Conservation (phyloP, 2,888 invertebrate genomes). For the Aphrophora alni region DNA sequence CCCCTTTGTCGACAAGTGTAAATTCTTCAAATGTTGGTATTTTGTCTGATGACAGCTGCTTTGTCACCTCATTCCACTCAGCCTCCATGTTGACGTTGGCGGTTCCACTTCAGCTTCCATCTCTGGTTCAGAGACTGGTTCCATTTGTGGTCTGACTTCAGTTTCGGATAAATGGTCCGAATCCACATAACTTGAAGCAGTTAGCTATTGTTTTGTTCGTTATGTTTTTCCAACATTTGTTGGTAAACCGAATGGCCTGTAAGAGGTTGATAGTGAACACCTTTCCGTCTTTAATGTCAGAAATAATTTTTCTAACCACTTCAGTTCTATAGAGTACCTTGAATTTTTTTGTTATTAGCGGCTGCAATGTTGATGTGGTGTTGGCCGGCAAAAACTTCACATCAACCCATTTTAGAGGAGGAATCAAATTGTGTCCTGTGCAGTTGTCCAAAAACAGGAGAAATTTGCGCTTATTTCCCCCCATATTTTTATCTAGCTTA, state of each 20-base stretch:
- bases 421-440: neutral
- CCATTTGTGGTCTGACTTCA: conserved; percentile 28
- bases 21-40: conserved; percentile 31
- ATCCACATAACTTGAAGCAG: conserved; percentile 51
- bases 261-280: neutral
- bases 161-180: conserved; percentile 48
- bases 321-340: conserved; percentile 10
- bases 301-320: neutral
- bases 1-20: conserved; percentile 36
- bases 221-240: conserved; percentile 48
- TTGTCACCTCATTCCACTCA: conserved; percentile 25
- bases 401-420: conserved; percentile 45
- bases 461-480: neutral
- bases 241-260: conserved; percentile 44
- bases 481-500: conserved; percentile 43
- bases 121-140: no score
- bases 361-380: conserved; percentile 30
- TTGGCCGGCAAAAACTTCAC: conserved; percentile 45
- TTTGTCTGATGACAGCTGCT: neutral
- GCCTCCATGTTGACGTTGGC: conserved; percentile 3
- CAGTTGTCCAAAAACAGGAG: conserved; percentile 43
- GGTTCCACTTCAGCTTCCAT: conserved; percentile 16
- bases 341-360: conserved; percentile 31
- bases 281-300: conserved; percentile 7
- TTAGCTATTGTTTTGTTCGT: conserved; percentile 48